Conservation (phyloP, 2,113 vertebrate species). For the Panthera leo region DNA sequence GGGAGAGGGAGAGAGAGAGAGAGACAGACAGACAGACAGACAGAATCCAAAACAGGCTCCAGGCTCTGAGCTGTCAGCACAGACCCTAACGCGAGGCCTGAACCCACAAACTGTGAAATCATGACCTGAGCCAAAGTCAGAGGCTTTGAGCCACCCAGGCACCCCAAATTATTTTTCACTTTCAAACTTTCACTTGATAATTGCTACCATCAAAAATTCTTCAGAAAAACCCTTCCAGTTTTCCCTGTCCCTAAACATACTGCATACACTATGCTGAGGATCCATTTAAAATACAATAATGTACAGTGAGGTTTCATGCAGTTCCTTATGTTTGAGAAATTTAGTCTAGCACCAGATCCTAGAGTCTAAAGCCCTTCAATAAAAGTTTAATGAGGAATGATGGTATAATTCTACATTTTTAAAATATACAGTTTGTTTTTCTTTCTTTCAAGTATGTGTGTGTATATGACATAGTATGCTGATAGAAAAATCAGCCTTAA, state of each 20-base stretch:
- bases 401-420: neutral
- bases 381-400: constrained; percentile 15
- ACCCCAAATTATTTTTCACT: neutral
- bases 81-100: too few species aligned
- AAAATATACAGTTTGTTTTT: neutral
- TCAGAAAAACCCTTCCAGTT: neutral
- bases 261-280: neutral
- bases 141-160: too few species aligned
- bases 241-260: neutral
- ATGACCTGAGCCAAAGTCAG: too few species aligned
- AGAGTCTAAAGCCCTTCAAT: neutral
- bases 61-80: too few species aligned
- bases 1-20: too few species aligned
- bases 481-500: constrained; percentile 35
- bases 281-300: neutral
- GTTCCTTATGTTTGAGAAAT: neutral
- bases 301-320: neutral
- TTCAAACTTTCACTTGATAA: constrained; percentile 18
- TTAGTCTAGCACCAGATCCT: neutral
- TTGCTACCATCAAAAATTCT: neutral
- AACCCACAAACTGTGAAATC: too few species aligned
- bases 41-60: too few species aligned
- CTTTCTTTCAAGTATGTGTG: neutral
- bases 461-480: neutral
- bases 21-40: too few species aligned